Conservation (phyloP, 2,113 vertebrate genomes). For the Donacobius atricapilla region DNA sequence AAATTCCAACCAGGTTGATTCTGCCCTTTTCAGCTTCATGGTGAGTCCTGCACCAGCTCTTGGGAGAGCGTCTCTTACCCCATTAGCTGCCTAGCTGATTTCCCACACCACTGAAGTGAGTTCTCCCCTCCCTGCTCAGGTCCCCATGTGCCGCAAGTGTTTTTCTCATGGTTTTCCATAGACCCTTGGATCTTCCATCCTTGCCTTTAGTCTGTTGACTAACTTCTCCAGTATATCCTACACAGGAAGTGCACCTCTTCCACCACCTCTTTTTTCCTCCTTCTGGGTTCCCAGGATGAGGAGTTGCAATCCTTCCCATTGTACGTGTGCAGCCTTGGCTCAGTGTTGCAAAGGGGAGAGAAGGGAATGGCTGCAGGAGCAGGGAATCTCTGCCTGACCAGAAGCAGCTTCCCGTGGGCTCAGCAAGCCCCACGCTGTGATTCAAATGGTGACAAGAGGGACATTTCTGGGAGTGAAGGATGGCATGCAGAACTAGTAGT, state of each 20-base stretch:
- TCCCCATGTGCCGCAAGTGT: background rate
- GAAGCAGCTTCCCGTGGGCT: background rate
- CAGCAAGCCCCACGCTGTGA: background rate
- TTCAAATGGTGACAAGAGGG: background rate
- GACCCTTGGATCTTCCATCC: background rate
- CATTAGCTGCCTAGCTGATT: background rate
- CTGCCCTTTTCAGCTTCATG: accelerated
- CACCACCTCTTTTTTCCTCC: background rate
- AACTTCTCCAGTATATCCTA: background rate
- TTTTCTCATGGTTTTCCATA: background rate
- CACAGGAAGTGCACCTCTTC: background rate
- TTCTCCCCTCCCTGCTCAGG: background rate
- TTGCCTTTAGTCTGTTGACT: background rate
- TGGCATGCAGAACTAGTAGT: background rate
- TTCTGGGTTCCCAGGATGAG: background rate
- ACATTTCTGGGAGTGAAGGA: background rate
- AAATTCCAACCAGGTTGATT: accelerated
- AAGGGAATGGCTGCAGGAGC: background rate
- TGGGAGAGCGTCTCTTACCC: background rate
- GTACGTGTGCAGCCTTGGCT: accelerated
- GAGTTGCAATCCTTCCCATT: background rate
- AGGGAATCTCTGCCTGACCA: background rate
- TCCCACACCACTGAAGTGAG: accelerated
- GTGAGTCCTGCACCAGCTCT: accelerated
- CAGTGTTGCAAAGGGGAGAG: background rate